Conservation (phyloP, 2,113 vertebrate genomes). For the Fulmarus glacialis region DNA sequence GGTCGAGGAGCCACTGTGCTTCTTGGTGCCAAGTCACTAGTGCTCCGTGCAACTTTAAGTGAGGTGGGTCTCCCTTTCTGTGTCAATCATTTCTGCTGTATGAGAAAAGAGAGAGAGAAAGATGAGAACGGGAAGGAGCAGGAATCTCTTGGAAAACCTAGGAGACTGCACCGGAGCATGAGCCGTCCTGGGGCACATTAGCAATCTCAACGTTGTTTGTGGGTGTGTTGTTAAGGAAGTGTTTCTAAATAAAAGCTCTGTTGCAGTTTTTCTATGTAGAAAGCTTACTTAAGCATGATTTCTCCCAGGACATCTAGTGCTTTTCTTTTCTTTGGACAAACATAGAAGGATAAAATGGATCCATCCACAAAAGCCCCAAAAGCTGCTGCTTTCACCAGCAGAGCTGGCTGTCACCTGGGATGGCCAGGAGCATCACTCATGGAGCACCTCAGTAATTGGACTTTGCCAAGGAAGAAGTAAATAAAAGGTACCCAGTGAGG, state of each 20-base stretch:
- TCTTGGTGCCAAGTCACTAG: not conserved
- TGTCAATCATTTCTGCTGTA: not conserved
- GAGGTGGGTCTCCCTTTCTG: not conserved
- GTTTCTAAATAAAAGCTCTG: not conserved
- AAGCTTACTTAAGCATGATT: not conserved
- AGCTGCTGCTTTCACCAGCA: slow-evolving; percentile 34
- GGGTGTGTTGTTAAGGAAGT: not conserved
- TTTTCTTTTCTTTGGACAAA: slow-evolving; percentile 2
- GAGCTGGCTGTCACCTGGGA: slow-evolving; percentile 61
- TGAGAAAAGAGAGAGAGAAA: not conserved
- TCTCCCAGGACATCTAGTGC: not conserved
- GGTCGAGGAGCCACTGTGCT: not conserved
- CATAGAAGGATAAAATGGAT: slow-evolving; percentile 27
- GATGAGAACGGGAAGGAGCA: not conserved
- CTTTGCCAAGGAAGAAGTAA: slow-evolving; percentile 49
- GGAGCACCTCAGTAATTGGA: slow-evolving; percentile 43
- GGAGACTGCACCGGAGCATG: not conserved
- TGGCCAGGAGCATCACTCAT: slow-evolving; percentile 65
- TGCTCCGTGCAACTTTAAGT: not conserved
- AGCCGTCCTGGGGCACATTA: not conserved
- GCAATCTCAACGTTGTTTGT: not conserved
- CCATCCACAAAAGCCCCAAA: slow-evolving; percentile 26
- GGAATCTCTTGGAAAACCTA: not conserved
- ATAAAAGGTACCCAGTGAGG: slow-evolving; percentile 32
- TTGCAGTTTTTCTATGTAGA: not conserved